These are phyloP conservation scores for Acrobeloides nanus DNA, from an alignment of 2,888 invertebrate species.

Conservation along the genomic window DNA sequence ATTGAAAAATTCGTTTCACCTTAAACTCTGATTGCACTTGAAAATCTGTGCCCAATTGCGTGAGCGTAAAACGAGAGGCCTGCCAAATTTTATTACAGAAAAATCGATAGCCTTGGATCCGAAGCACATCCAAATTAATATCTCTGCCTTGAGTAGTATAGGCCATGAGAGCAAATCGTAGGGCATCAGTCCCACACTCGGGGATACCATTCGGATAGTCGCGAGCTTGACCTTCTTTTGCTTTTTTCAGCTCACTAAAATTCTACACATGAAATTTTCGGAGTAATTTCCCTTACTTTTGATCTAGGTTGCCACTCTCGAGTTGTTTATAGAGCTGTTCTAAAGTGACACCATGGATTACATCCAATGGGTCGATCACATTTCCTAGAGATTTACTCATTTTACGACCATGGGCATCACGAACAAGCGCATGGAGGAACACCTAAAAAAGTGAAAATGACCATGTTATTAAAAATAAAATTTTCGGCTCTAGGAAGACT, in stretches of 20 bases:
- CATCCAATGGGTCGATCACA: slow-evolving; percentile 92
- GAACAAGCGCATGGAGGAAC: slow-evolving; percentile 88
- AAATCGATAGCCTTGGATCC: slow-evolving; percentile 65
- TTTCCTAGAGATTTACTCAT: slow-evolving; percentile 99
- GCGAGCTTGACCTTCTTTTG: slow-evolving; percentile 60
- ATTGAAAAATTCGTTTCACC: slow-evolving; percentile 10
- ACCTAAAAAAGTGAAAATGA: slow-evolving; percentile 60
- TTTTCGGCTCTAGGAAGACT: no score
- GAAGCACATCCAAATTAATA: slow-evolving; percentile 87
- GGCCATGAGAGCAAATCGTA: slow-evolving; percentile 81
- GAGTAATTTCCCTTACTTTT: slow-evolving; percentile 55
- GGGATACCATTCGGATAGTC: slow-evolving; percentile 54
- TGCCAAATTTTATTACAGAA: slow-evolving; percentile 73
- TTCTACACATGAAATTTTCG: not conserved
- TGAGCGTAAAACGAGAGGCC: slow-evolving; percentile 81
- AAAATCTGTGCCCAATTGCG: slow-evolving; percentile 38
- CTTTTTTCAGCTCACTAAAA: slow-evolving; percentile 66
- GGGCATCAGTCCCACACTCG: slow-evolving; percentile 70
- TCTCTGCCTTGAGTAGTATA: slow-evolving; percentile 81
- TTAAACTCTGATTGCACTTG: slow-evolving; percentile 17
- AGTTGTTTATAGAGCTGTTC: slow-evolving; percentile 70
- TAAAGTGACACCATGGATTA: slow-evolving; percentile 76
- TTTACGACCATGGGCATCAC: slow-evolving; percentile 94
- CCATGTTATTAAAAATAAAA: slow-evolving; percentile 11
- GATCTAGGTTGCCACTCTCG: slow-evolving; percentile 73